Conservation (phyloP, 1,140 invertebrate species). For the Drosophila subobscura region DNA sequence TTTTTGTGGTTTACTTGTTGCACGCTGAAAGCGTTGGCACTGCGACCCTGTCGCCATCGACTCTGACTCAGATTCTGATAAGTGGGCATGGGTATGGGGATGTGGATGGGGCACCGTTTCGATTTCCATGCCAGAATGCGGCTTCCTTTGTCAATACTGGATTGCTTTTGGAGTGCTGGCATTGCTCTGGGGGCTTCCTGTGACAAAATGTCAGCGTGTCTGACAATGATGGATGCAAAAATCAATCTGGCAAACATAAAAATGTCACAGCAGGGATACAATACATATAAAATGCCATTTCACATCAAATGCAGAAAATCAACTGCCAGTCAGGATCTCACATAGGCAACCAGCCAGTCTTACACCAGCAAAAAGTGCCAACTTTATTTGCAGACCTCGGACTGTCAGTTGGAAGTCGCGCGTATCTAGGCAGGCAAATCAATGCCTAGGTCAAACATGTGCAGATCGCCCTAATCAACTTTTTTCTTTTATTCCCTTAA, state of each 20-base stretch:
- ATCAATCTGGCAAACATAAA: slow-evolving; percentile 52
- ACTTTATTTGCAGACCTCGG: slow-evolving; percentile 11
- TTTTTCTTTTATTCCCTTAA: too few species aligned
- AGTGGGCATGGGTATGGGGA: background rate
- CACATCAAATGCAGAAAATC: slow-evolving; percentile 38
- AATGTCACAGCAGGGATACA: slow-evolving; percentile 42
- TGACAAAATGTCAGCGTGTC: slow-evolving; percentile 47
- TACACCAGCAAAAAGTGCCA: background rate
- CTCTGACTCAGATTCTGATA: slow-evolving; percentile 20
- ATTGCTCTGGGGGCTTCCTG: slow-evolving; percentile 5
- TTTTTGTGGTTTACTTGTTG: slow-evolving; percentile 60
- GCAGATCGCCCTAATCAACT: slow-evolving; percentile 9
- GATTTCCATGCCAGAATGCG: slow-evolving; percentile 49
- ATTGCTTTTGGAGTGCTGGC: background rate
- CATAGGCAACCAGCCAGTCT: too few species aligned
- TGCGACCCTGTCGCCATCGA: slow-evolving; percentile 7
- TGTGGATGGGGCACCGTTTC: slow-evolving; percentile 8
- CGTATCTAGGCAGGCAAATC: background rate
- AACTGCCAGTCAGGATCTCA: slow-evolving; percentile 47
- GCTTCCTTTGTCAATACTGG: slow-evolving; percentile 56
- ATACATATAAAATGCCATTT: slow-evolving; percentile 51
- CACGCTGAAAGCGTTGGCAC: slow-evolving; percentile 35
- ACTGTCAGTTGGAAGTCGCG: background rate
- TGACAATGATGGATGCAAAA: slow-evolving; percentile 58
- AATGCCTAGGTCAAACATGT: slow-evolving; percentile 10